These are phyloP conservation scores for Stomatorhinus walkeri DNA, from an alignment of 2,797 vertebrate species.

Conservation along the genomic window DNA sequence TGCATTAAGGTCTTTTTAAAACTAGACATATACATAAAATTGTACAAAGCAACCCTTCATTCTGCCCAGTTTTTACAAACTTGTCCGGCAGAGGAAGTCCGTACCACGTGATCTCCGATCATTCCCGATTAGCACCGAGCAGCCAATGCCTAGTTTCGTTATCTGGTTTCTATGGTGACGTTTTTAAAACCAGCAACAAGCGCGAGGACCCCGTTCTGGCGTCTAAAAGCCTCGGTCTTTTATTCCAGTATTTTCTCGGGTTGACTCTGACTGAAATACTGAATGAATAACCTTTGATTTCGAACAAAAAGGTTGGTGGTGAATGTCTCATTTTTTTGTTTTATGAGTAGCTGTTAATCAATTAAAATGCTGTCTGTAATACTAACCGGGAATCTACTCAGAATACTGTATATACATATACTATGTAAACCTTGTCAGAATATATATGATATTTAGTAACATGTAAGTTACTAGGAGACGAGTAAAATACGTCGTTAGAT, in stretches of 20 bases:
- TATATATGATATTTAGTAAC: not conserved
- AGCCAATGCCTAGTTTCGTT: constrained; percentile 8
- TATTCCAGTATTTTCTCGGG: not conserved
- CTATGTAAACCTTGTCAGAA: not conserved
- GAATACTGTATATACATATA: not conserved
- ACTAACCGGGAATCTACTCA: not conserved
- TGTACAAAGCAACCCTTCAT: not conserved
- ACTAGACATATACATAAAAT: not conserved
- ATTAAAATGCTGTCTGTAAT: not conserved
- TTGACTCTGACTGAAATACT: constrained; percentile 4
- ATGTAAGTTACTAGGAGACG: not conserved
- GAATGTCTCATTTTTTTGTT: not conserved
- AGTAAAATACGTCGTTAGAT: not conserved
- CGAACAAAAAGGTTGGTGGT: constrained; percentile 3
- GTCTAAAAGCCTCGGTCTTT: not conserved
- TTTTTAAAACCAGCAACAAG: constrained; percentile 23
- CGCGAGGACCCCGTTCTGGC: not conserved
- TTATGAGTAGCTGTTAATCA: not conserved
- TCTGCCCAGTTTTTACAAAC: not conserved
- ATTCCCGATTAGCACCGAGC: not conserved
- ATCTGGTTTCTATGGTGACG: constrained; percentile 42
- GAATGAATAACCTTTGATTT: not conserved
- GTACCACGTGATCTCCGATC: not conserved
- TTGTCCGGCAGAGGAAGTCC: not conserved
- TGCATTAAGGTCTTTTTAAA: not conserved